Evolutionary conservation across 2,797 vertebrate species (phyloP), one percentile per base, ranked within the genome.

Genomic region (Siniperca obscura): DNA sequence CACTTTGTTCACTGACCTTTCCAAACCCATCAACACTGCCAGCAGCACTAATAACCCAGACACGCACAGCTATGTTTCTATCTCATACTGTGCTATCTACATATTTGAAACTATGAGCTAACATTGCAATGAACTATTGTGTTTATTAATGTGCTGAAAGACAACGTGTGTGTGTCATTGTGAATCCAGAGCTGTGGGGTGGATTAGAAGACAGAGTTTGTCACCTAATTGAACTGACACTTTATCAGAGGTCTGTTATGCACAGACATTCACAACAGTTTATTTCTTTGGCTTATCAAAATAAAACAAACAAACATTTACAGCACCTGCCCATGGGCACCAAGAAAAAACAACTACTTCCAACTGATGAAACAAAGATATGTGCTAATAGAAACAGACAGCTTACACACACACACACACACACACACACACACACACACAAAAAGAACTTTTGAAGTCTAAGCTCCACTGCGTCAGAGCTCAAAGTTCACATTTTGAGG

Each of bases 1-100:
- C 83, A 90, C 84, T 82, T 87, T 83, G 82, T 89, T 89, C 83
- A 76, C 81, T 94, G 95, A 95, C 94, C 94, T 95, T 95, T 95
- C 38, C 56, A 75, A 88, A 89, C 70, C 77, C 71, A 89, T 90
- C 90, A 91, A 78, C 82, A 69, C 87, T 75, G 78, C 85, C 72
- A 84, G 80, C 81, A 82, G 84, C 83, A 52, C 90, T 89, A 93
- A 93, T 92, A 91, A 89, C 80, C 75, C 83, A 80, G 61, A 78
- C 76, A 79, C 59, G 53, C 85, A 81, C 86, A 82, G 83, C 76
- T 70, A 71, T 86, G 85, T 86, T 87, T 84, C 83, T 78, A 44
- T 81, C 77, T 80, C 78, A 76, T 50, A 57, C 75, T 76, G 74
- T 11, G 68, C 68, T 50, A 83, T 89, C 87, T 91, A 76, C 82